phyloP scores from a whole-genome alignment of 2,888 invertebrate species.

The Fragum fragum region DNA sequence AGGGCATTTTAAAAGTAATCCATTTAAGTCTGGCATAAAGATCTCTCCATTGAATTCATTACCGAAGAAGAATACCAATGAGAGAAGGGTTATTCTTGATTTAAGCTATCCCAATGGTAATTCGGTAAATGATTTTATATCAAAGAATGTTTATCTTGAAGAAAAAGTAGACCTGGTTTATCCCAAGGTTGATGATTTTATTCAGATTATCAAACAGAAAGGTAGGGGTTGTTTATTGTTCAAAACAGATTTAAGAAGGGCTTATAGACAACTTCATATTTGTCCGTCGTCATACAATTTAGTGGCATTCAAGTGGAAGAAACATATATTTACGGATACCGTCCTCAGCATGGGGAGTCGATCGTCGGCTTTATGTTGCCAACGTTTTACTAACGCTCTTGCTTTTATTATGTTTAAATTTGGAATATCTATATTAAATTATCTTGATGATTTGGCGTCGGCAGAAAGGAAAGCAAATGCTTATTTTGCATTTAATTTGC shows the following conservation, averaged over 20 bases:
- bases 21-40: background rate
- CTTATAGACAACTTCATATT: background rate
- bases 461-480: background rate
- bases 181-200: slow-evolving; percentile 6
- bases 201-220: background rate
- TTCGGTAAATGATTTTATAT: background rate
- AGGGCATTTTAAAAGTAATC: background rate
- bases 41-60: background rate
- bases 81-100: background rate
- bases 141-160: background rate
- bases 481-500: background rate
- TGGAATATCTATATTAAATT: background rate
- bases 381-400: background rate
- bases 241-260: slow-evolving; percentile 6
- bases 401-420: slow-evolving; percentile 3
- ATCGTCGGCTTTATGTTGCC: background rate
- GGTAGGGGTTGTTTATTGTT: background rate
- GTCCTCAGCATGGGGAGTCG: background rate
- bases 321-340: background rate
- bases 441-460: background rate
- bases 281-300: background rate
- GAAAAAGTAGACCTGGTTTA: background rate
- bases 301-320: background rate
- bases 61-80: background rate
- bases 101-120: background rate